Evolutionary conservation across 2,113 vertebrate species (phyloP), one percentile per base, ranked within the genome.

Genomic region (Acanthochromis polyacanthus): DNA sequence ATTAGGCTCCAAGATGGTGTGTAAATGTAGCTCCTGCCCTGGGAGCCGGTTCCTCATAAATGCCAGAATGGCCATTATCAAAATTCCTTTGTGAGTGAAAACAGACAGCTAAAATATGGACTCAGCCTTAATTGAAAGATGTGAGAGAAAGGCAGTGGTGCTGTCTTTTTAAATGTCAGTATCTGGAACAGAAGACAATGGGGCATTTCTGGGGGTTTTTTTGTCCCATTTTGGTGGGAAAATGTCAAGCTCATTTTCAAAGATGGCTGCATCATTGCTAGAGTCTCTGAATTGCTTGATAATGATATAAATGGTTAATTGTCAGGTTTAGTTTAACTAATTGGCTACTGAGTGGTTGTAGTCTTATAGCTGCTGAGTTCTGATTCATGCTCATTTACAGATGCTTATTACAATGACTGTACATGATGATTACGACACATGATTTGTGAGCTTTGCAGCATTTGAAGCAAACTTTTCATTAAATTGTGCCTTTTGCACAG

Each of bases 51-150:
- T 78, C 71, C 72, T 74, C 65, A 89, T 75, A 94, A 95, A 95
- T 95, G 94, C 88, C 94, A 95, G 77, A 66, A 50, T 58, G 91
- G 88, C 91, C 92, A 95, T 94, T 94, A 94, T 81, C 77, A 86
- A 61, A 82, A 85, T 81, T 45, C 57, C 84, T 88, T 82, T 81
- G 78, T 88, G 85, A 92, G 80, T 81, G 85, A 90, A 88, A 93
- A 85, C 81, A 88, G 90, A 88, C 88, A 73, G 76, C 73, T 85
- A 86, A 78, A 80, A 87, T 87, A 81, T 66, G 73, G 72, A 46
- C 59, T 74, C 62, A 19, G 57, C 69, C 81, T 88, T 94, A 94
- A 94, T 92, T 94, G 90, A 94, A 92, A 86, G 76, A 88, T 91
- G 83, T 85, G 85, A 69, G 78, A 78, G 78, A 80, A 78, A 63